These are phyloP conservation scores for Eudemis profundana DNA, from an alignment of 2,888 invertebrate species.

Conservation along the genomic window DNA sequence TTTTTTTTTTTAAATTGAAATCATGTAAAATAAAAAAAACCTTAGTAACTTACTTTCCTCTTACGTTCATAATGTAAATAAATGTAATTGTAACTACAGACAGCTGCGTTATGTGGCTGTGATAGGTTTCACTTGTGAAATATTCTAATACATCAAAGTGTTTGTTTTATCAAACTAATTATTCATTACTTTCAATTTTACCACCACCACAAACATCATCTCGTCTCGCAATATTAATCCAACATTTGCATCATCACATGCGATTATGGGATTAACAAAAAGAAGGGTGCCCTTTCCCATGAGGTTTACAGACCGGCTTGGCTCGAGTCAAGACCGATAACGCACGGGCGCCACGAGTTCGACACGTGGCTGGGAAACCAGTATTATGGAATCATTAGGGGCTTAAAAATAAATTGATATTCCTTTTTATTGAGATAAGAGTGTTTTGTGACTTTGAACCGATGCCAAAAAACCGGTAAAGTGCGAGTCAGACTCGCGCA, in stretches of 20 bases:
- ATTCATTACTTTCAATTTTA: neutral
- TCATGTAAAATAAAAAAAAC: too few relatives aligned
- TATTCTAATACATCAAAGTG: neutral
- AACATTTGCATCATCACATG: conserved; percentile 30
- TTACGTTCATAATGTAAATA: too few relatives aligned
- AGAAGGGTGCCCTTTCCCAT: conserved; percentile 33
- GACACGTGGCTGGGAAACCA: conserved; percentile 35
- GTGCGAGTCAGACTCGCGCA: too few relatives aligned
- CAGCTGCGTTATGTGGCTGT: too few relatives aligned
- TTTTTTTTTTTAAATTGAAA: too few relatives aligned
- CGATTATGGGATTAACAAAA: conserved; percentile 26
- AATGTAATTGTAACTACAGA: too few relatives aligned
- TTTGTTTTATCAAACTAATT: too few relatives aligned
- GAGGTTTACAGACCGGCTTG: conserved; percentile 23
- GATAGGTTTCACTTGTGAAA: too few relatives aligned
- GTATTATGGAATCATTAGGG: conserved; percentile 41
- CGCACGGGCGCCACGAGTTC: conserved; percentile 17
- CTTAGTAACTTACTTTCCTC: too few relatives aligned
- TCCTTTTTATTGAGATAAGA: conserved; percentile 25
- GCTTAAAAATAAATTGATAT: conserved; percentile 41
- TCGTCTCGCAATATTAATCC: conserved; percentile 16
- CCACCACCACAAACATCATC: neutral
- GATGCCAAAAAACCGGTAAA: too few relatives aligned
- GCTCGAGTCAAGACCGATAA: conserved; percentile 31
- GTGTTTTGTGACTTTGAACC: conserved; percentile 10